Conservation (phyloP, 1,140 invertebrate genomes). For the Bombus impatiens region DNA sequence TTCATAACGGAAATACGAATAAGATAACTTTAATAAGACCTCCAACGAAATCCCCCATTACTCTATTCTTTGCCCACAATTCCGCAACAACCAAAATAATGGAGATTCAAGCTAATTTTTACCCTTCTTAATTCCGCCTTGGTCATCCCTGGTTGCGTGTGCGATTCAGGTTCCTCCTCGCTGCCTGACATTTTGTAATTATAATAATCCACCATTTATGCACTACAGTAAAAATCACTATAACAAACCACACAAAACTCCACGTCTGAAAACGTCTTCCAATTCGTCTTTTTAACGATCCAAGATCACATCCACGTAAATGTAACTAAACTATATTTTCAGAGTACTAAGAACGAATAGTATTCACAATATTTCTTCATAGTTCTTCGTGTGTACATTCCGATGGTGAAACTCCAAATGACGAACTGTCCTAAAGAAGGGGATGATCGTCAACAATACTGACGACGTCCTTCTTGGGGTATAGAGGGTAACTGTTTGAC, state of each 20-base stretch:
- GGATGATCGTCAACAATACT: conserved; percentile 34
- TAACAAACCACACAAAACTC: not conserved
- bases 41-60: too few relatives aligned
- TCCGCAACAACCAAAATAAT: not conserved
- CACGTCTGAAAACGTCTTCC: not conserved
- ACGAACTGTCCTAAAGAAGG: not conserved
- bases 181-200: conserved; percentile 81
- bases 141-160: conserved; percentile 77
- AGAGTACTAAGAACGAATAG: too few relatives aligned
- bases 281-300: not conserved
- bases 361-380: not conserved
- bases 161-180: conserved; percentile 79
- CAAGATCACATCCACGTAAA: not conserved
- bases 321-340: not conserved
- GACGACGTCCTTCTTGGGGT: conserved; percentile 58
- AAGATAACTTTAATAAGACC: too few relatives aligned
- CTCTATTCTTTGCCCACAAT: not conserved
- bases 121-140: conserved; percentile 81
- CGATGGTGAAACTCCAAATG: not conserved
- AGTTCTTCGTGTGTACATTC: too few relatives aligned
- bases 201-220: conserved; percentile 79
- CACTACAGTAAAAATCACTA: conserved; percentile 13
- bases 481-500: conserved; percentile 82
- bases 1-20: too few relatives aligned
- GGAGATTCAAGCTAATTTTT: conserved; percentile 31